Evolutionary conservation across 2,888 invertebrate species (phyloP).

Genomic region (Drosophila eohydei): DNA sequence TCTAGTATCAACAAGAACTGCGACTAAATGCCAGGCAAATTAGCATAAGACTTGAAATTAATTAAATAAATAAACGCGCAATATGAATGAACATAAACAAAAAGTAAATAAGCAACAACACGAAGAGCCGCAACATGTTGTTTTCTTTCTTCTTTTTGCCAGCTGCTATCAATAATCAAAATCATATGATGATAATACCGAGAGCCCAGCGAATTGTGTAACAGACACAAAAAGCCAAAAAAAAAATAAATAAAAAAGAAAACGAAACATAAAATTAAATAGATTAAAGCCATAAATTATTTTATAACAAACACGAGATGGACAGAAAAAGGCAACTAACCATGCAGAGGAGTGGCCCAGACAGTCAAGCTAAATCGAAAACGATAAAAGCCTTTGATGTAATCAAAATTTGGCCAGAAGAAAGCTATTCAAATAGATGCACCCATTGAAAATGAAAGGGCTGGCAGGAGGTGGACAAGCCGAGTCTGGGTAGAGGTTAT

Average conservation of each 20-base stretch:
- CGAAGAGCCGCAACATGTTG: conserved; percentile 33
- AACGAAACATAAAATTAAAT: conserved; percentile 9
- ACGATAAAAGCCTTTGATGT: background rate
- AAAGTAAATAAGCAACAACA: conserved; percentile 16
- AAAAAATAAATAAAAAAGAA: conserved; percentile 5
- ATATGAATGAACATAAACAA: conserved; percentile 49
- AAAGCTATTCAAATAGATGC: no score
- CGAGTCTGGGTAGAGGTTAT: no score
- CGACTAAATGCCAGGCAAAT: conserved; percentile 63
- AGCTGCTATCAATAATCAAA: conserved; percentile 55
- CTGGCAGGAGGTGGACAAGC: no score
- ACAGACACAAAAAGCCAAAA: conserved; percentile 31
- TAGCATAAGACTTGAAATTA: conserved; percentile 67
- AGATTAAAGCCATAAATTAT: conserved; percentile 18
- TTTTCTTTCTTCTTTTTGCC: background rate
- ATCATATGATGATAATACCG: conserved; percentile 51
- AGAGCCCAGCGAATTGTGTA: conserved; percentile 44
- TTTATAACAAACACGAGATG: background rate
- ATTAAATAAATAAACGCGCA: conserved; percentile 61
- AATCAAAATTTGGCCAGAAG: no score
- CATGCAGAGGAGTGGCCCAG: background rate
- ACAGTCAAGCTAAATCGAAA: background rate
- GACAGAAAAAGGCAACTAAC: background rate
- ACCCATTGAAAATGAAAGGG: no score
- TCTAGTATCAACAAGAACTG: conserved; percentile 49